Conservation (phyloP, 1,140 invertebrate species). For the Pseudoatta argentina region DNA sequence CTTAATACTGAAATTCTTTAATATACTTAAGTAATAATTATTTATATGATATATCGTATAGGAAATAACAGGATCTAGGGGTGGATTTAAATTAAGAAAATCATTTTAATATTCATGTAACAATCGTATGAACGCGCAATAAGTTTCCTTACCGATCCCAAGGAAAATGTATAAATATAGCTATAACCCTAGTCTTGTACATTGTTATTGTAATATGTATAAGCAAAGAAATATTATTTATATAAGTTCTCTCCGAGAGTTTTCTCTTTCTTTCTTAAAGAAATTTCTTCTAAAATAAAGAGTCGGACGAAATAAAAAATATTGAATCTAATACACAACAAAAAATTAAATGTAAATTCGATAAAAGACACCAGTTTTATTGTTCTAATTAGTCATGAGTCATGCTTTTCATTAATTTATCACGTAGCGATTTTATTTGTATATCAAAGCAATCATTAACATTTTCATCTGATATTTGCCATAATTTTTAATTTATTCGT, state of each 20-base stretch:
- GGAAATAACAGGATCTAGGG: background rate
- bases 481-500: constrained; percentile 1
- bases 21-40: background rate
- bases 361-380: background rate
- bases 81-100: background rate
- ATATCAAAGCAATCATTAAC: background rate
- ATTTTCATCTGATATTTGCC: background rate
- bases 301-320: background rate
- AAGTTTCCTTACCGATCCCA: background rate
- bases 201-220: constrained; percentile 6
- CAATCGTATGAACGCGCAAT: background rate
- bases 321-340: background rate
- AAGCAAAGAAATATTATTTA: background rate
- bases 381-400: background rate
- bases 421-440: background rate
- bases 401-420: background rate
- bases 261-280: background rate
- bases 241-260: background rate
- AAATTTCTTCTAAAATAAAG: background rate
- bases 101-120: constrained; percentile 32
- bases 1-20: background rate
- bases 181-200: background rate
- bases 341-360: background rate
- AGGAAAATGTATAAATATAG: background rate
- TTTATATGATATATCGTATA: background rate